Evolutionary conservation across 2,888 invertebrate species (phyloP).

Genomic region (Agrotis clavis): DNA sequence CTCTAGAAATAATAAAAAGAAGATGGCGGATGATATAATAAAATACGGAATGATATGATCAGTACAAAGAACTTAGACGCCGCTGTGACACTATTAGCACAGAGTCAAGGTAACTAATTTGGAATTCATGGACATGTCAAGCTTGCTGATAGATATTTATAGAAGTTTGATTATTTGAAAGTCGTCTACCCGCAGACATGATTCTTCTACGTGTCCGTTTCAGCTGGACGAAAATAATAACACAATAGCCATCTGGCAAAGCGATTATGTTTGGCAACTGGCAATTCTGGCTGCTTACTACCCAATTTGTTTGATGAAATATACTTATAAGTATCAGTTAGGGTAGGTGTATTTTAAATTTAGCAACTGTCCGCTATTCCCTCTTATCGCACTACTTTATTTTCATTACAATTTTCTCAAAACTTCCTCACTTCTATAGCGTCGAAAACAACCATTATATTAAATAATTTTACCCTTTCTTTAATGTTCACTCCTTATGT

Average conservation of each 20-base stretch:
- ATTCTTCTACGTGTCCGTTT: neutral
- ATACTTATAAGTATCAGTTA: too few species aligned
- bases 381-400: too few species aligned
- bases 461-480: neutral
- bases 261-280: too few species aligned
- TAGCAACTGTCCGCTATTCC: too few species aligned
- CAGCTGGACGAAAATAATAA: neutral
- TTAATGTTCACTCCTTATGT: neutral
- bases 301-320: too few species aligned
- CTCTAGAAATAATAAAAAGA: slow-evolving; percentile 30
- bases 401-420: too few species aligned
- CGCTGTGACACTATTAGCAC: slow-evolving; percentile 20
- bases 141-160: neutral
- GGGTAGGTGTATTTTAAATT: too few species aligned
- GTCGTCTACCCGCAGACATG: neutral
- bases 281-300: too few species aligned
- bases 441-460: too few species aligned
- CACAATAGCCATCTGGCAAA: neutral
- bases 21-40: slow-evolving; percentile 33
- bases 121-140: slow-evolving; percentile 10
- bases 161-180: neutral
- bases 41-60: slow-evolving; percentile 1
- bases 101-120: slow-evolving; percentile 20
- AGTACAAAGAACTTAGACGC: neutral
- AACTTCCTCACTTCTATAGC: too few species aligned